Conservation (phyloP, 2,888 invertebrate genomes). For the Macaria liturata region DNA sequence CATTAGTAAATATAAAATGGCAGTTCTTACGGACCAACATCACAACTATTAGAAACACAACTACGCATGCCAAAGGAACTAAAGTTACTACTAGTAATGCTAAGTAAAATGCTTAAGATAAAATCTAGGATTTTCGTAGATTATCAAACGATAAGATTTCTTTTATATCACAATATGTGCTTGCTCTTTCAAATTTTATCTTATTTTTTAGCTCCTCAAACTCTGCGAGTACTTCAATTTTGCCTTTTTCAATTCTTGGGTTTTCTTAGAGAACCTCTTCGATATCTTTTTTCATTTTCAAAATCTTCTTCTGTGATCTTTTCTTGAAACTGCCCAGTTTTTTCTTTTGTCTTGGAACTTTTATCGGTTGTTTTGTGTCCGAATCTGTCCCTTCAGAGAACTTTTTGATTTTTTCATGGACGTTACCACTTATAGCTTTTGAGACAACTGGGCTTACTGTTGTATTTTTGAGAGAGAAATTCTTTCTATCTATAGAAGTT, state of each 20-base stretch:
- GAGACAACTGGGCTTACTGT: slow-evolving; percentile 49
- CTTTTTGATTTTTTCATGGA: slow-evolving; percentile 73
- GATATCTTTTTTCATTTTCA: slow-evolving; percentile 69
- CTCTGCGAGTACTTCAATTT: background rate
- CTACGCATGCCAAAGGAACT: slow-evolving; percentile 42
- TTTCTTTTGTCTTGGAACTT: slow-evolving; percentile 60
- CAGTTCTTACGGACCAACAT: slow-evolving; percentile 40
- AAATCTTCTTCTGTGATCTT: slow-evolving; percentile 61
- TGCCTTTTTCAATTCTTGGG: background rate
- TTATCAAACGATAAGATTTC: background rate
- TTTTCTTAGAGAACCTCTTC: slow-evolving; percentile 64
- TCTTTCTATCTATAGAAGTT: slow-evolving; percentile 52
- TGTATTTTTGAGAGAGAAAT: slow-evolving; percentile 47
- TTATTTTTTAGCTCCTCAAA: background rate
- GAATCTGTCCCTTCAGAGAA: slow-evolving; percentile 61
- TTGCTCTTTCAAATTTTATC: background rate
- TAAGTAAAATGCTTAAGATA: slow-evolving; percentile 8
- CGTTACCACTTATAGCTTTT: slow-evolving; percentile 63
- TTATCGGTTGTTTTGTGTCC: slow-evolving; percentile 53
- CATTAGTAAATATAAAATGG: slow-evolving; percentile 43
- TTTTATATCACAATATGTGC: background rate
- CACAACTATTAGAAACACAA: slow-evolving; percentile 42
- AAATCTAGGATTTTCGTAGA: slow-evolving; percentile 5
- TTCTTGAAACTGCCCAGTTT: slow-evolving; percentile 61
- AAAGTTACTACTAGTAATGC: slow-evolving; percentile 18